Evolutionary conservation across 2,888 invertebrate species (phyloP).

Genomic region (Amorpha juglandis): DNA sequence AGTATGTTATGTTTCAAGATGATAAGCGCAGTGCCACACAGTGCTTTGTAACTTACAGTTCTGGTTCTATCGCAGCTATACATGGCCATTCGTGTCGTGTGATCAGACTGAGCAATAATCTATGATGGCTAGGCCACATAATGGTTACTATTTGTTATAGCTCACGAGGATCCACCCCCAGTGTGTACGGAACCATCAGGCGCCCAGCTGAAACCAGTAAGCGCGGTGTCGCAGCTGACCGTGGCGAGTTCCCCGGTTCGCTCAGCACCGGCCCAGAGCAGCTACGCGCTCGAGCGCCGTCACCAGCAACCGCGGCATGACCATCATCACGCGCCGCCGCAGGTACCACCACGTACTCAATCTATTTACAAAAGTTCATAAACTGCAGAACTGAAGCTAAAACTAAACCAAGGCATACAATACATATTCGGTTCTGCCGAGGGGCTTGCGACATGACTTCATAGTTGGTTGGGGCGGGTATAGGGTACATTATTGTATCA

Average conservation of each 20-base stretch:
- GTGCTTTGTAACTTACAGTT: no score
- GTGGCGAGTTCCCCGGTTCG: constrained; percentile 86
- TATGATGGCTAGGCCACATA: background rate
- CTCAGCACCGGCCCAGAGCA: constrained; percentile 85
- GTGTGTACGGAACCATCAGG: constrained; percentile 45
- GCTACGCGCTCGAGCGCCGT: constrained; percentile 77
- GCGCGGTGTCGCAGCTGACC: constrained; percentile 83
- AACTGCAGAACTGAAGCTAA: no score
- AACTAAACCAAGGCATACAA: no score
- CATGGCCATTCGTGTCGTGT: no score
- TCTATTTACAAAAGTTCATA: no score
- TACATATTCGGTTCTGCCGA: no score
- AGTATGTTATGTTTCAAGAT: no score
- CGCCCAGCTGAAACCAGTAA: constrained; percentile 65
- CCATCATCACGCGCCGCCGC: constrained; percentile 51
- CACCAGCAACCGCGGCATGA: constrained; percentile 62
- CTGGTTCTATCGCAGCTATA: no score
- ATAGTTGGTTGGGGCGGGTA: no score
- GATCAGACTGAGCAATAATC: background rate
- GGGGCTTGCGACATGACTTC: no score
- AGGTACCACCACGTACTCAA: background rate
- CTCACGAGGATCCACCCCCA: constrained; percentile 57
- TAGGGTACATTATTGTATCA: no score
- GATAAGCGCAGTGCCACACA: no score
- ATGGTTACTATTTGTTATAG: constrained; percentile 38